Evolutionary conservation across 2,888 invertebrate species (phyloP), one percentile per base, ranked within the genome.

Genomic region (Drosophila emarginata): DNA sequence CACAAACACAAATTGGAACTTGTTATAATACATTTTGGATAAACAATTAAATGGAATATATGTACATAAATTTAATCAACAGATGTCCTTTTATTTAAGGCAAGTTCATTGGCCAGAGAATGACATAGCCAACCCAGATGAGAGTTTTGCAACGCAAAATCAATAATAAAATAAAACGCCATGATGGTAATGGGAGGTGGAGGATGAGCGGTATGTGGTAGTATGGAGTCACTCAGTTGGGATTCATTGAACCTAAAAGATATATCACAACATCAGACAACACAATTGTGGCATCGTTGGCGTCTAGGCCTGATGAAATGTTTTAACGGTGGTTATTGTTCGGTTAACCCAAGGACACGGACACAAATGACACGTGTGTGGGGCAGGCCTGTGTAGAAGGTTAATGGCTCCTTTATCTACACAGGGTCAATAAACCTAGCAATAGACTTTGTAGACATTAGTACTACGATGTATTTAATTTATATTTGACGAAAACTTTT

Each of bases 21-120:
- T 45, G 45, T 45, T 45, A 45, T 45, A 45, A 45, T 45, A 12
- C 4, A 45, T 45, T 45, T 37, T 45, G 18, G 7, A 14, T 45
- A 21, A 45, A 21, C 45, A 45, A 45, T 45, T 45, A 45, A 45
- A 45, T 45, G 45, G 4, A 21, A 11, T 21, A 45, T 12, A 45
- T 45, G 45, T 12, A 45, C 45, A 45, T 45, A 45, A 45, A 45
- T 45, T 45, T 45, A 45, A 18, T 12, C 45, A 21, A 45, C 45
- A 45, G 45, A 45, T 45, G 45, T 45, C 45, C 45, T 45, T 45
- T 45, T 45, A 45, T 45, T 45, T 45, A 45, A 45, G 18, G 18
- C 18, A 21, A 45, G 45, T 45, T 45, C 45, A 45, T 45, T 45
- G 45, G 45, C 45, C 45, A 45, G 21, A 14, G 45, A 45, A 45